Evolutionary conservation across 2,888 invertebrate species (phyloP), one percentile per base, ranked within the genome.

Genomic region (Lissonota sp.): DNA sequence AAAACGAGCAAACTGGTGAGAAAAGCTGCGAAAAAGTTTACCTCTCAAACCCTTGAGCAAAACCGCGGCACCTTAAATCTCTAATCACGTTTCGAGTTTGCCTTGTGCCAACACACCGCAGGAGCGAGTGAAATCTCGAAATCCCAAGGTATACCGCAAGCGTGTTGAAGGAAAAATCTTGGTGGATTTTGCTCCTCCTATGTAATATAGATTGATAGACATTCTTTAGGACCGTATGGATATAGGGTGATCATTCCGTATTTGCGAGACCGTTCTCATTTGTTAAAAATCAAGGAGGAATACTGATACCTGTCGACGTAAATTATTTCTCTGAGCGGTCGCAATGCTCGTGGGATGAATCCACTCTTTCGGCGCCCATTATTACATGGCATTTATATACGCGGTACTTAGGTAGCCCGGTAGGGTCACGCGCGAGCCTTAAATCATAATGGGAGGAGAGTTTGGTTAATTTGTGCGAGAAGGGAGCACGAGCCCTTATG

Each of bases 61-160:
- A 80, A 66, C 79, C 79, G 82, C 79, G 82, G 79, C 79, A 80
- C 82, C 79, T 84, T 80, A 76, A 84, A 84, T 84, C 80, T 80
- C 84, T 81, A 81, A 84, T 86, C 84, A 86, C 84, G 82, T 85
- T 78, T 67, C 66, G 74, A 75, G 84, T 83, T 85, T 84, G 70
- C 83, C 79, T 75, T 82, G 75, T 78, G 76, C 74, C 76, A 83
- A 84, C 83, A 81, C 73, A 81, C 77, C 81, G 73, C 78, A 74
- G 70, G 70, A 81, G 26, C 73, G 73, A 78, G 81, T 74, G 64
- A 81, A 78, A 81, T 66, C 81, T 64, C 12, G 44, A 71, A 81
- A 81, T 81, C 69, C 14, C 51, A 69, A 81, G 74, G 73, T 81
- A 74, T 70, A 78, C 70, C 51, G 62, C 16, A 16, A n/a, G 60